Evolutionary conservation across 2,888 invertebrate species (phyloP), one percentile per base, ranked within the genome.

Genomic region (Neoascia interrupta): DNA sequence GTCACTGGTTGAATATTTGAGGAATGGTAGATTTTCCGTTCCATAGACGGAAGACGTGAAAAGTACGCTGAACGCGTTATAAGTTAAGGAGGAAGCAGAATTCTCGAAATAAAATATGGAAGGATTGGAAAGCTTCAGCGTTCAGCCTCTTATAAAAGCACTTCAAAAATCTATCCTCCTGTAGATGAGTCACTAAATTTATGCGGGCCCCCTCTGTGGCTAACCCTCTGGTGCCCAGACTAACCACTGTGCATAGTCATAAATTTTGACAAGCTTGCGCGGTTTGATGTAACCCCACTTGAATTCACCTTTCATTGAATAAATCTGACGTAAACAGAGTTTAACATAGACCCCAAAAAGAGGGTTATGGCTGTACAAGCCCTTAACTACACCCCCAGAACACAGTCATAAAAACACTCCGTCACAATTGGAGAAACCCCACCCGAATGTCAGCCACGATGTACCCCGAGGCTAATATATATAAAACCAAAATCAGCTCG

Each of bases 1-100:
- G 76, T 76, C 76, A 76, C 70, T 45, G 72, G 70, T 76, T 70
- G 76, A 76, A 76, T 60, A 60, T 37, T 76, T 53, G 23, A 37
- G n/a, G 16, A 60, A 26, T 13, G 11, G 23, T n/a, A 6, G 31
- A 31, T 8, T 26, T 8, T 26, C 4, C 26, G 31, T 49, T 19
- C 10, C 34, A 34, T 6, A 26, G 26, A 43, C 18, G 28, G 28
- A 34, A n/a, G n/a, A n/a, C n/a, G n/a, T n/a, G n/a, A n/a, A n/a
- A n/a, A n/a, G n/a, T n/a, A n/a, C n/a, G n/a, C n/a, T n/a, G n/a
- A n/a, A n/a, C n/a, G n/a, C 3, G 23, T 4, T 15, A 23, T 16
- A 26, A 4, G 26, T 18, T 10, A 5, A 15, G 18, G 26, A 11
- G 16, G 39, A 16, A 18, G 34, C 56, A 3, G 31, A 36, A 36